Conservation (phyloP, 2,797 vertebrate species). For the Benthosema pterotum region DNA sequence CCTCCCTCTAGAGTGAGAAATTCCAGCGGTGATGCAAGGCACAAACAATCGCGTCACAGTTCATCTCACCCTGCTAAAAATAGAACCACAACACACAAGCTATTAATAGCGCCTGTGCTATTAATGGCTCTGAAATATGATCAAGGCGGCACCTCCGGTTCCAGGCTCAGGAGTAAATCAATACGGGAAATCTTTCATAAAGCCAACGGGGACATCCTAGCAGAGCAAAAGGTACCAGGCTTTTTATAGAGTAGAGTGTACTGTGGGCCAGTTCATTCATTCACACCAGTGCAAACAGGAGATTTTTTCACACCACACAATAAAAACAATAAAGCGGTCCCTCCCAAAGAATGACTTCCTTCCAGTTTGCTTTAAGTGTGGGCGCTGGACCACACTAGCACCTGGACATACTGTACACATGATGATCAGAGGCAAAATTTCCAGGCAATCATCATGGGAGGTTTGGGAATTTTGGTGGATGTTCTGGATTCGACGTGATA, state of each 20-base stretch:
- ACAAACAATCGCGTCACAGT: not conserved
- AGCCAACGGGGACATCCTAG: not conserved
- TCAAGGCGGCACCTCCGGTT: slow-evolving; percentile 5
- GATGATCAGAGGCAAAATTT: no score
- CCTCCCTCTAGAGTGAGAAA: slow-evolving; percentile 5
- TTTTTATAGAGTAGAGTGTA: slow-evolving; percentile 12
- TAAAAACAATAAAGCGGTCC: no score
- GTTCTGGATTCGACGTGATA: no score
- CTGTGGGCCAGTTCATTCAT: no score
- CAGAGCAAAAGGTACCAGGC: not conserved
- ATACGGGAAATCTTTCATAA: slow-evolving; percentile 4
- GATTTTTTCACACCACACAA: no score
- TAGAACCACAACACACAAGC: slow-evolving; percentile 35
- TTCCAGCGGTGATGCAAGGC: slow-evolving; percentile 44
- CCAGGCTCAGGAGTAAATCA: slow-evolving; percentile 3
- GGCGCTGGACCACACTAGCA: no score
- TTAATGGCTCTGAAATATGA: slow-evolving; percentile 49
- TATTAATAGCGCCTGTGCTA: slow-evolving; percentile 61
- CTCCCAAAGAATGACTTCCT: no score
- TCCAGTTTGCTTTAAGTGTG: no score
- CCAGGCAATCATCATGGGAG: no score
- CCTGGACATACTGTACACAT: no score
- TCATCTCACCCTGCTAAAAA: slow-evolving; percentile 50
- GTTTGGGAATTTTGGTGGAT: no score
- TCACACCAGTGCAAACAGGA: no score